Conservation (phyloP, 2,113 vertebrate species). For the Thinocorus orbignyianus region DNA sequence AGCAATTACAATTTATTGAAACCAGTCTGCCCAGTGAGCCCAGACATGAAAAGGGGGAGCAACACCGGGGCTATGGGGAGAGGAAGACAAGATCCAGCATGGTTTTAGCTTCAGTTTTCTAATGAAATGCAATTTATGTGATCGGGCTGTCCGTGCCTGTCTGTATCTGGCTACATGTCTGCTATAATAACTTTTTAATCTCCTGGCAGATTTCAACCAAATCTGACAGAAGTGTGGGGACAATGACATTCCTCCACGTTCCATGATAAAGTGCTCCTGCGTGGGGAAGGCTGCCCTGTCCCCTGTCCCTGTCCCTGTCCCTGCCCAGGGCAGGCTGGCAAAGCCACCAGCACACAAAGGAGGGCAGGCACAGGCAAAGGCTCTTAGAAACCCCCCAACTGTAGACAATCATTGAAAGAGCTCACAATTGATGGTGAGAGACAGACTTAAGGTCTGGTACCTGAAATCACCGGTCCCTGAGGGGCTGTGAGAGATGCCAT, state of each 20-base stretch:
- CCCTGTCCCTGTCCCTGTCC: neutral
- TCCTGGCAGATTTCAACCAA: conserved; percentile 22
- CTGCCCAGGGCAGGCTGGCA: neutral
- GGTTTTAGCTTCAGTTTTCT: neutral
- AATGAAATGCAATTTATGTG: conserved; percentile 9
- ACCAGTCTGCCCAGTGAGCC: neutral
- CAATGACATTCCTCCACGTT: neutral
- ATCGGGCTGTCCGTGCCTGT: neutral
- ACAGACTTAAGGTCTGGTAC: neutral
- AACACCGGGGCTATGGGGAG: neutral
- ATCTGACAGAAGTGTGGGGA: conserved; percentile 37
- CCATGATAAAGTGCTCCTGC: neutral
- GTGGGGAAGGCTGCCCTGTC: neutral
- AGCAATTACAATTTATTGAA: neutral
- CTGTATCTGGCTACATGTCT: conserved; percentile 31
- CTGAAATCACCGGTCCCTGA: accelerated
- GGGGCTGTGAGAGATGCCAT: neutral
- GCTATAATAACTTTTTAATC: conserved; percentile 41
- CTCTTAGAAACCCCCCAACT: neutral
- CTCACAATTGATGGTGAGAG: neutral
- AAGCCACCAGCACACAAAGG: accelerated
- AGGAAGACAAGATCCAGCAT: neutral
- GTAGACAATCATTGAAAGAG: neutral
- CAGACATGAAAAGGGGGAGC: neutral
- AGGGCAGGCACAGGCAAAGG: neutral